Conservation (phyloP, 37 sponge, comb jelly and placozoan species). For the Axinella damicornis region DNA sequence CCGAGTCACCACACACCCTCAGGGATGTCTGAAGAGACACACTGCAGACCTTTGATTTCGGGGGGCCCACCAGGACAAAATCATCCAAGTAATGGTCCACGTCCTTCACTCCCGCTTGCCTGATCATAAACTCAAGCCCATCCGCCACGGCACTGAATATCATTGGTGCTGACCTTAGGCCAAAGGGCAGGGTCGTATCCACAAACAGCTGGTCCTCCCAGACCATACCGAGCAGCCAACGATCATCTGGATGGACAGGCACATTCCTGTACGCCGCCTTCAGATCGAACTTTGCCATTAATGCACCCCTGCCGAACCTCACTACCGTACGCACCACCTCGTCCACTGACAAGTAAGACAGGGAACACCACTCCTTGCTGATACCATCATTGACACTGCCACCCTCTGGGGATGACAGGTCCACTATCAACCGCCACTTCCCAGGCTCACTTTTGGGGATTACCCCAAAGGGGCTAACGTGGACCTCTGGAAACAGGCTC, state of each 20-base stretch:
- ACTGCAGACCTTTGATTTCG: not conserved
- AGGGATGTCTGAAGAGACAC: not conserved
- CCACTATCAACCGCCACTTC: slow-evolving; percentile 12
- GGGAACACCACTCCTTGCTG: slow-evolving; percentile 10
- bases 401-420: slow-evolving; percentile 3
- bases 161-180: slow-evolving; percentile 5
- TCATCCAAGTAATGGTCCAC: slow-evolving; percentile 12
- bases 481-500: not conserved
- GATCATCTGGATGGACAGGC: slow-evolving; percentile 46
- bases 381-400: slow-evolving; percentile 26
- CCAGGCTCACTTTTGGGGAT: slow-evolving; percentile 9
- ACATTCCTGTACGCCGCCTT: slow-evolving; percentile 43
- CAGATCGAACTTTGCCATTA: slow-evolving; percentile 40
- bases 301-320: not conserved
- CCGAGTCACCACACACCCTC: not conserved
- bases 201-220: slow-evolving; percentile 8
- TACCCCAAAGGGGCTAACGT: slow-evolving; percentile 10
- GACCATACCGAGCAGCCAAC: slow-evolving; percentile 17
- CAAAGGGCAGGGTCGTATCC: slow-evolving; percentile 8
- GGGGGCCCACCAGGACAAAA: not conserved
- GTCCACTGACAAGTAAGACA: slow-evolving; percentile 16
- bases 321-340: not conserved
- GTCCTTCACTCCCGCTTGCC: not conserved
- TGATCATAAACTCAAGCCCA: not conserved
- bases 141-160: slow-evolving; percentile 18